Percentiles rank a stretch among this genome's conserved stretches.
Conservation (phyloP, 2,113 vertebrate genomes). For the Mugil cephalus region DNA sequence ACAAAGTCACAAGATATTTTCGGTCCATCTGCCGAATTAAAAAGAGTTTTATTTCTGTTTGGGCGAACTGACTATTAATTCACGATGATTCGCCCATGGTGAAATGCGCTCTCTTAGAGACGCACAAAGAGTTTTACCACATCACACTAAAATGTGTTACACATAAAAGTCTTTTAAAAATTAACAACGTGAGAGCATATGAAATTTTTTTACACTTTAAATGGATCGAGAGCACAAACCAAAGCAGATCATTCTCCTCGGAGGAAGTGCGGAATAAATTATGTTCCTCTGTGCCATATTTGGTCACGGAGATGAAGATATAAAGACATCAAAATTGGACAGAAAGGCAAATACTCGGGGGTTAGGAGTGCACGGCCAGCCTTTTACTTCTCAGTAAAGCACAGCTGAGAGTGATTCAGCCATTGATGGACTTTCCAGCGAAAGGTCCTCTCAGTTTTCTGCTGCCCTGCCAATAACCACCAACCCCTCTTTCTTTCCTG, state of each 20-base stretch:
- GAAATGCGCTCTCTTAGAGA: background rate
- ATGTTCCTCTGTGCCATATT: conserved; percentile 50
- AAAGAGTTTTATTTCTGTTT: too few species aligned
- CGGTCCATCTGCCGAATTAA: too few species aligned
- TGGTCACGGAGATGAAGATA: conserved; percentile 47
- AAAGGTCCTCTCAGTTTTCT: conserved; percentile 78
- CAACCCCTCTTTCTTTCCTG: conserved; percentile 73
- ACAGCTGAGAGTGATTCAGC: conserved; percentile 81
- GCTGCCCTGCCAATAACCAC: conserved; percentile 81
- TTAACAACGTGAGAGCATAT: conserved; percentile 3
- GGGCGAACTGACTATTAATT: background rate
- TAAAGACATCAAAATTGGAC: conserved; percentile 62
- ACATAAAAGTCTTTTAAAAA: background rate
- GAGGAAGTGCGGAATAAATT: conserved; percentile 7
- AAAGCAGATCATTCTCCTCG: background rate
- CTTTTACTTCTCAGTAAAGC: conserved; percentile 59
- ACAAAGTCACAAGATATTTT: background rate
- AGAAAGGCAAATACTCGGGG: conserved; percentile 53
- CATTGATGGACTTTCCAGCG: conserved; percentile 84
- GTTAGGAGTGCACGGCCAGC: conserved; percentile 56
- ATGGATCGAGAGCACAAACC: conserved; percentile 17
- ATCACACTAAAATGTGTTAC: background rate
- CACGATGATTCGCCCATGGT: background rate
- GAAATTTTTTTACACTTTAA: background rate
- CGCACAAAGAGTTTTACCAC: conserved; percentile 5